Evolutionary conservation across 2,888 invertebrate genomes (phyloP).

Genomic region (Polymixis flavicincta): DNA sequence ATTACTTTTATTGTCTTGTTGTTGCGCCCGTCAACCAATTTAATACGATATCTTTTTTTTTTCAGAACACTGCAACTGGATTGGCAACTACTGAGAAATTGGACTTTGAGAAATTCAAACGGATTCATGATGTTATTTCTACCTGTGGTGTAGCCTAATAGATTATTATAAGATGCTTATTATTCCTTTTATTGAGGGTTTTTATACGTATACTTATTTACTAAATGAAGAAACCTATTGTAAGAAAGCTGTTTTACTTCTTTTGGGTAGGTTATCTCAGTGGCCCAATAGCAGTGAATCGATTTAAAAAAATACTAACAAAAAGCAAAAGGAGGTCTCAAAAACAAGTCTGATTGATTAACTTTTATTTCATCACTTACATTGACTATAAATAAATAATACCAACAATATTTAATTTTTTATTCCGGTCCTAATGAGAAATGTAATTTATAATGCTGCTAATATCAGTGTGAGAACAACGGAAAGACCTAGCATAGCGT

Average conservation of each 20-base stretch:
- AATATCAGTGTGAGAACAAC: constrained; percentile 77
- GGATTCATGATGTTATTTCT: constrained; percentile 83
- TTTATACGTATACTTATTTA: constrained; percentile 18
- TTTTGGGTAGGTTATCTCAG: not conserved
- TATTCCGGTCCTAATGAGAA: constrained; percentile 62
- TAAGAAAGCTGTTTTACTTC: constrained; percentile 20
- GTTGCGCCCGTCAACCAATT: not conserved
- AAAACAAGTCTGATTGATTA: constrained; percentile 75
- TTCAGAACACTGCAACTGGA: constrained; percentile 86
- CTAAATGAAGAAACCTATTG: constrained; percentile 1
- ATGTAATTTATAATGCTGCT: constrained; percentile 81
- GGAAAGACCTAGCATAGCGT: constrained; percentile 81
- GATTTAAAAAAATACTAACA: constrained; percentile 36
- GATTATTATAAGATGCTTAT: constrained; percentile 3
- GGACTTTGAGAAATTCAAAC: constrained; percentile 86
- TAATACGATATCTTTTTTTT: constrained; percentile 7
- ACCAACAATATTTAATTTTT: constrained; percentile 69
- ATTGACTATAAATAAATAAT: constrained; percentile 82
- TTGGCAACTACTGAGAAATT: constrained; percentile 84
- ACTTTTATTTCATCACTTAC: constrained; percentile 79
- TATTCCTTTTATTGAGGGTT: constrained; percentile 27
- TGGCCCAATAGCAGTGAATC: constrained; percentile 12
- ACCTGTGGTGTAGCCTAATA: constrained; percentile 79
- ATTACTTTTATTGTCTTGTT: not conserved
- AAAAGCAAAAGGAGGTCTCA: constrained; percentile 54